These are phyloP conservation scores for Ctenopoma kingsleyae DNA, from an alignment of 2,797 vertebrate genomes.

Conservation along the genomic window DNA sequence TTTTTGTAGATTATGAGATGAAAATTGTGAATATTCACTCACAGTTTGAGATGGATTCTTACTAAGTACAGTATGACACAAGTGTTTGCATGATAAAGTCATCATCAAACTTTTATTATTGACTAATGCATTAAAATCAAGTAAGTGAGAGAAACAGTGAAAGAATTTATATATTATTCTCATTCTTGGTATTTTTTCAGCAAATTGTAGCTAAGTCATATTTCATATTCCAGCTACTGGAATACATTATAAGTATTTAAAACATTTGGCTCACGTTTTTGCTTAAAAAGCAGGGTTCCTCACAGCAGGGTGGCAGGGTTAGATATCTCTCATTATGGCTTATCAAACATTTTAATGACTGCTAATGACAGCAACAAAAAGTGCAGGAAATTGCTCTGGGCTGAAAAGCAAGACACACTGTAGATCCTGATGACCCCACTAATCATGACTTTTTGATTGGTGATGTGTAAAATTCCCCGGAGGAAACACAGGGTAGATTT, in stretches of 20 bases:
- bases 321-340: slow-evolving; percentile 25
- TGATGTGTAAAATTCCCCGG: slow-evolving; percentile 35
- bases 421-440: slow-evolving; percentile 34
- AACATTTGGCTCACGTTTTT: slow-evolving; percentile 7
- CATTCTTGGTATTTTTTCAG: slow-evolving; percentile 6
- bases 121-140: not conserved
- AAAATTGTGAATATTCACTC: slow-evolving; percentile 3
- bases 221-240: slow-evolving; percentile 12
- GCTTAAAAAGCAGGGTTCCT: slow-evolving; percentile 3
- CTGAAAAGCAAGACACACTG: slow-evolving; percentile 37
- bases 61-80: not conserved
- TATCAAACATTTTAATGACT: slow-evolving; percentile 39
- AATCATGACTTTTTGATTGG: slow-evolving; percentile 59
- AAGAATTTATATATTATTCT: slow-evolving; percentile 3
- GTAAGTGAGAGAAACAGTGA: not conserved
- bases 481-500: slow-evolving; percentile 46
- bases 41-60: not conserved
- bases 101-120: not conserved
- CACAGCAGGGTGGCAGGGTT: slow-evolving; percentile 6
- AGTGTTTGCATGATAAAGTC: slow-evolving; percentile 19
- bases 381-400: slow-evolving; percentile 34
- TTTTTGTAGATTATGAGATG: not conserved
- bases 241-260: slow-evolving; percentile 1
- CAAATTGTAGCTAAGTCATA: slow-evolving; percentile 1
- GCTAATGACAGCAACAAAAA: slow-evolving; percentile 43